Evolutionary conservation across 2,888 invertebrate species (phyloP).

Genomic region (Mongoloraphidia duomilia): DNA sequence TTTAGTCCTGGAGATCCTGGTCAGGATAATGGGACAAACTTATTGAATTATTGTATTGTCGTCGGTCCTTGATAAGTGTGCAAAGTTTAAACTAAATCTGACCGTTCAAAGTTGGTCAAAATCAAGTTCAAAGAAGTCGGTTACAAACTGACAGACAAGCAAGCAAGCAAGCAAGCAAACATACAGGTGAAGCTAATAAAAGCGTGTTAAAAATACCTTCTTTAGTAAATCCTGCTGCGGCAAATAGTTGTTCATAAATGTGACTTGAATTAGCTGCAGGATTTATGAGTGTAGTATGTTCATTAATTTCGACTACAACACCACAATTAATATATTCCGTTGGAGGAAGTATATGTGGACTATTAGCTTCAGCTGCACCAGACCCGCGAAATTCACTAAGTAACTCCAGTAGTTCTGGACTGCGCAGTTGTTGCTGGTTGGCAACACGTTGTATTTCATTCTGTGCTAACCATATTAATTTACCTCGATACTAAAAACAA

Average conservation of each 20-base stretch:
- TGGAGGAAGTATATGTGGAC: not conserved
- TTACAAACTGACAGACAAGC: too few relatives aligned
- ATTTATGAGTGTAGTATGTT: slow-evolving; percentile 17
- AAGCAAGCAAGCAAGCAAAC: too few relatives aligned
- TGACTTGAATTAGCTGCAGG: slow-evolving; percentile 14
- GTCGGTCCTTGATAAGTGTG: too few relatives aligned
- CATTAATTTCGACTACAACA: slow-evolving; percentile 19
- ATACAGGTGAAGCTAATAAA: too few relatives aligned
- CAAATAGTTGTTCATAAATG: slow-evolving; percentile 20
- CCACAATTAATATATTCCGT: not conserved
- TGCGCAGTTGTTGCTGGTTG: slow-evolving; percentile 17
- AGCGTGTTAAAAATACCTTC: slow-evolving; percentile 18
- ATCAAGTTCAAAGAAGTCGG: too few relatives aligned
- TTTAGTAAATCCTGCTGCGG: slow-evolving; percentile 21
- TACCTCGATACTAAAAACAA: slow-evolving; percentile 21
- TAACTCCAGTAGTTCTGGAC: slow-evolving; percentile 24
- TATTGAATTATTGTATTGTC: too few relatives aligned
- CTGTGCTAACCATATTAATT: slow-evolving; percentile 23
- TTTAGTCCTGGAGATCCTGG: too few relatives aligned
- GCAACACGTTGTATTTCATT: slow-evolving; percentile 19
- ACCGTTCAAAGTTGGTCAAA: too few relatives aligned
- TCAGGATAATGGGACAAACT: too few relatives aligned
- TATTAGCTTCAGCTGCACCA: not conserved
- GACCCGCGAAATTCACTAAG: slow-evolving; percentile 10
- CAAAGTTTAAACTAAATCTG: too few relatives aligned